These are phyloP conservation scores for Danaus chrysippus DNA, from an alignment of 2,888 invertebrate species.

Conservation along the genomic window DNA sequence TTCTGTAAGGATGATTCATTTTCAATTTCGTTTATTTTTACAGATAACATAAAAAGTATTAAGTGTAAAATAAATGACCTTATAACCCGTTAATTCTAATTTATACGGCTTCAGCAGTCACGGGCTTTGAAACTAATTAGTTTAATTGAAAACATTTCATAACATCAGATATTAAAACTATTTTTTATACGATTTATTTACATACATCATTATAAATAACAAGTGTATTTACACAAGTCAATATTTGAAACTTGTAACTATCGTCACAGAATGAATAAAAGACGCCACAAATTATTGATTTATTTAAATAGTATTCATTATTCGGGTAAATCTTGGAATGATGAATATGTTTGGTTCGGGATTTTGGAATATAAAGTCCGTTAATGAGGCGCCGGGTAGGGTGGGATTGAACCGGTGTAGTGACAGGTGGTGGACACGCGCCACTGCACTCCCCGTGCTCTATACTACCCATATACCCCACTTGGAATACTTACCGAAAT, in stretches of 20 bases:
- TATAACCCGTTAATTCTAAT: not conserved
- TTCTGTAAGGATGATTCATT: no score
- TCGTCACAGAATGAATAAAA: no score
- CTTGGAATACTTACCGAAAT: conserved; percentile 13
- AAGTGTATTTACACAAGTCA: no score
- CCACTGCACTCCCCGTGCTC: conserved; percentile 48
- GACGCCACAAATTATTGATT: not conserved
- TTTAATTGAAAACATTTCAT: not conserved
- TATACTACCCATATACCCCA: conserved; percentile 38
- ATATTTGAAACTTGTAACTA: no score
- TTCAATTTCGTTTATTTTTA: no score
- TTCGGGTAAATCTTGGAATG: conserved; percentile 18
- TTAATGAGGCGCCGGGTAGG: conserved; percentile 54
- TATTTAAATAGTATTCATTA: conserved; percentile 20
- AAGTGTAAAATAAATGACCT: not conserved
- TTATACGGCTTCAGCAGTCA: not conserved
- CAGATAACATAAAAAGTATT: not conserved
- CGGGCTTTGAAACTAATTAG: not conserved
- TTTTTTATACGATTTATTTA: not conserved
- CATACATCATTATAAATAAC: no score
- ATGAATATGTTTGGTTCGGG: conserved; percentile 39
- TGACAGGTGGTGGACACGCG: conserved; percentile 73
- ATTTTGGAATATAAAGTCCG: conserved; percentile 67
- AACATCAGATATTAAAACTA: not conserved
- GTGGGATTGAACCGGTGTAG: conserved; percentile 51